Evolutionary conservation across 2,888 invertebrate genomes (phyloP), one percentile per base, ranked within the genome.

Genomic region (Alitta virens): DNA sequence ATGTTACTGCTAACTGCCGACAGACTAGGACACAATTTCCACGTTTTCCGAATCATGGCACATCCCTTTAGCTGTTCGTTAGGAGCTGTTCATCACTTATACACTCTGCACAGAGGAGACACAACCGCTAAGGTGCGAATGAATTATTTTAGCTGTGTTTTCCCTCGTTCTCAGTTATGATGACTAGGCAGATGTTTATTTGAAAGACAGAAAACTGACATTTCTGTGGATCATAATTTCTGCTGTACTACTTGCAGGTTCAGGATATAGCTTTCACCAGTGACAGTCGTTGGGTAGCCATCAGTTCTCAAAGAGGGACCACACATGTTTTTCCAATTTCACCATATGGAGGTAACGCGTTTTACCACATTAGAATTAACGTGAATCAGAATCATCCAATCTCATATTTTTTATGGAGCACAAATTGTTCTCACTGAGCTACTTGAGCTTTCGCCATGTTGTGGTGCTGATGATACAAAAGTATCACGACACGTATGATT

Each of bases 251-350:
- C n/a, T 68, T 74, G 14, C 69, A 85, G 84, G 82, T 86, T n/a
- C 85, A 90, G 85, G 92, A 96, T 77, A 91, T 96, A 81, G 87
- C 91, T 56, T 93, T 98, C 78, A 93, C 96, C 0, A 85, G 88
- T 63, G 98, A 99, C 84, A 91, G 82, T 27, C 89, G 99, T 60
- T 99, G 98, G 98, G 90, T 93, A n/a, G 91, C 95, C 1, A 88
- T 98, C 3, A 93, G 94, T 46, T 95, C 98, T 0, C 87, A 95
- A 61, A 88, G 96, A 67, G 99, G 98, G 66, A 99, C 99, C 0
- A 96, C 96, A 33, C 99, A 99, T 83, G 90, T 99, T 68, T 99
- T 97, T 84, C 94, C 98, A 12, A 88, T 99, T 55, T 94, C 94
- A 18, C 93, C 98, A 21, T 99, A 98, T 81, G 97, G 97, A 70